Conservation (phyloP, 2,113 vertebrate genomes). For the Heloderma charlesbogerti region DNA sequence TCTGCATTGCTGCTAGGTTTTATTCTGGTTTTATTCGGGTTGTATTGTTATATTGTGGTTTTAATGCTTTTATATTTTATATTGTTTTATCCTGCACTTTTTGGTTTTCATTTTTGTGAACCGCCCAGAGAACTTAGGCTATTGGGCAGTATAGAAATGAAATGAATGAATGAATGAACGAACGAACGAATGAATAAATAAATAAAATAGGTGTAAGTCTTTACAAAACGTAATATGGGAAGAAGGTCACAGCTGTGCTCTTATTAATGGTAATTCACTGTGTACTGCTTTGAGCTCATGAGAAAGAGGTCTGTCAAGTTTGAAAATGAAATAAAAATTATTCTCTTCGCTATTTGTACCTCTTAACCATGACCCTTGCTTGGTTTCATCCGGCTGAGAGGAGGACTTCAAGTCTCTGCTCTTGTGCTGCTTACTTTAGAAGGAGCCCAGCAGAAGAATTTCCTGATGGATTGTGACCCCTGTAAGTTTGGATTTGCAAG, state of each 20-base stretch:
- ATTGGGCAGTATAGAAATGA: too few species aligned
- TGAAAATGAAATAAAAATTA: background rate
- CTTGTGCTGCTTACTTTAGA: background rate
- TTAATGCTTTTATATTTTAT: too few species aligned
- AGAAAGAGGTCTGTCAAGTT: background rate
- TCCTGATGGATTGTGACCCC: slow-evolving; percentile 38
- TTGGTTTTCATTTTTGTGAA: too few species aligned
- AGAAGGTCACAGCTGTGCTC: background rate
- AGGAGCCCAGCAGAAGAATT: slow-evolving; percentile 13
- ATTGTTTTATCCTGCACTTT: too few species aligned
- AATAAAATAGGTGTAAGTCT: too few species aligned
- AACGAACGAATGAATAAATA: too few species aligned
- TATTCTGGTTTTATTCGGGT: too few species aligned
- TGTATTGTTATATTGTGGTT: too few species aligned
- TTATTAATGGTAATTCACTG: background rate
- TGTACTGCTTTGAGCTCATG: background rate
- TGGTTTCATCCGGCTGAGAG: background rate
- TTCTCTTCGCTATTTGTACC: background rate
- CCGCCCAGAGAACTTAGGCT: too few species aligned
- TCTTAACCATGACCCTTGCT: background rate
- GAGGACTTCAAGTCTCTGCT: too few species aligned
- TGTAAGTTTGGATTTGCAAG: slow-evolving; percentile 21
- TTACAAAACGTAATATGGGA: background rate
- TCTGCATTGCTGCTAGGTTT: too few species aligned
- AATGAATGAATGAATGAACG: too few species aligned